phyloP scores from a whole-genome alignment of 2,888 invertebrate genomes.

The Catocala sponsa region DNA sequence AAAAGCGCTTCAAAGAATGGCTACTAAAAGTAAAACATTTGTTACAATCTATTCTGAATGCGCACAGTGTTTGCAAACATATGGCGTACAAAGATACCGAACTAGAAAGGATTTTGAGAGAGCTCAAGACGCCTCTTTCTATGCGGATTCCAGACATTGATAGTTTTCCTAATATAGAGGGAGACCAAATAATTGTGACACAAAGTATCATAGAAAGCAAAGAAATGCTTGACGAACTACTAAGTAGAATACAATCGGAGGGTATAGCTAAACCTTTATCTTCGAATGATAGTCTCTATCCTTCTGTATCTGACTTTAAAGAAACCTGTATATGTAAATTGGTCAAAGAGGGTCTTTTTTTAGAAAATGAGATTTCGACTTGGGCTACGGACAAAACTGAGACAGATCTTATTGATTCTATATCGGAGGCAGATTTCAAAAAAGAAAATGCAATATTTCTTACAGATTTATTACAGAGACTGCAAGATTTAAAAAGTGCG shows the following conservation, averaged over 20 bases:
- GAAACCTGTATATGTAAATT: slow-evolving; percentile 49
- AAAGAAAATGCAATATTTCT: too few species aligned
- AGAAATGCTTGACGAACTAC: slow-evolving; percentile 49
- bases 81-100: slow-evolving; percentile 37
- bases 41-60: slow-evolving; percentile 50
- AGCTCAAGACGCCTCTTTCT: slow-evolving; percentile 45
- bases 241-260: slow-evolving; percentile 42
- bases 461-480: too few species aligned
- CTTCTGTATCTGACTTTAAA: slow-evolving; percentile 15
- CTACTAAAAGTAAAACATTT: slow-evolving; percentile 54
- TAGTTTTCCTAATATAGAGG: slow-evolving; percentile 40
- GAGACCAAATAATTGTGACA: slow-evolving; percentile 20
- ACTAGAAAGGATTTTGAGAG: slow-evolving; percentile 50
- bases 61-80: slow-evolving; percentile 46
- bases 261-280: slow-evolving; percentile 11
- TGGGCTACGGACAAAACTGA: not conserved
- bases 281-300: slow-evolving; percentile 28
- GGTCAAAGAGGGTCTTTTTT: slow-evolving; percentile 37
- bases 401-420: too few species aligned
- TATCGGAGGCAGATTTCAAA: too few species aligned
- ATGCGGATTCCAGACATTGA: slow-evolving; percentile 43
- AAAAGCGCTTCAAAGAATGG: slow-evolving; percentile 51
- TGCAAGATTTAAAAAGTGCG: too few species aligned
- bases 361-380: not conserved
- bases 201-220: slow-evolving; percentile 47